phyloP scores from a whole-genome alignment of 2,888 invertebrate genomes.

The Drosophila neotestacea region DNA sequence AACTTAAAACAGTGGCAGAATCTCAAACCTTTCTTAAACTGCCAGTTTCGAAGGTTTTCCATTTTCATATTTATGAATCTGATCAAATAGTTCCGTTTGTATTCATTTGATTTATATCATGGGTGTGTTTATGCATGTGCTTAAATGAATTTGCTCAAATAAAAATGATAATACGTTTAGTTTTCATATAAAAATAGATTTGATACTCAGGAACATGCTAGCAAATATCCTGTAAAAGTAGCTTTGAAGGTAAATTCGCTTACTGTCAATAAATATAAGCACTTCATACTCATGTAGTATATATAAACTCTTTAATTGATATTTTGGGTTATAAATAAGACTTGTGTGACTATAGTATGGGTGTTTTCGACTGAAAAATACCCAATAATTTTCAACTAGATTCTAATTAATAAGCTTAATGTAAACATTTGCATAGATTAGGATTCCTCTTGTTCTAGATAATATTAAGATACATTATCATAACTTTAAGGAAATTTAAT shows the following conservation, averaged over 20 bases:
- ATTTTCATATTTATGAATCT: slow-evolving; percentile 18
- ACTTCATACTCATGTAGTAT: too few species aligned
- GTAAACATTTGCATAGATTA: too few species aligned
- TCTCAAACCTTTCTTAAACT: slow-evolving; percentile 7
- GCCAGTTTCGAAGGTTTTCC: slow-evolving; percentile 8
- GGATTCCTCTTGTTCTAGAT: too few species aligned
- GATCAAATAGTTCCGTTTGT: slow-evolving; percentile 20
- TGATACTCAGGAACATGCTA: not conserved
- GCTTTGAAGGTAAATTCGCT: too few species aligned
- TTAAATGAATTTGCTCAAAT: not conserved
- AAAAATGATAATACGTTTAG: not conserved
- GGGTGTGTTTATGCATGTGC: too few species aligned
- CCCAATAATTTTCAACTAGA: too few species aligned
- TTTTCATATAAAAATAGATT: not conserved
- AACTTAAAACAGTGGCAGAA: slow-evolving; percentile 23
- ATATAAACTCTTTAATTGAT: not conserved
- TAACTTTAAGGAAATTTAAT: too few species aligned
- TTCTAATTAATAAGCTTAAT: too few species aligned
- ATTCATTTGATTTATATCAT: slow-evolving; percentile 3
- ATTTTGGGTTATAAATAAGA: too few species aligned
- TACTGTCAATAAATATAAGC: not conserved
- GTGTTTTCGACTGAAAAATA: too few species aligned
- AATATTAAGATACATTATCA: too few species aligned
- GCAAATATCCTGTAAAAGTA: not conserved
- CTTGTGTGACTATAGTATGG: too few species aligned